phyloP scores from a whole-genome alignment of 2,888 invertebrate genomes.

The Gymnocheta viridis region DNA sequence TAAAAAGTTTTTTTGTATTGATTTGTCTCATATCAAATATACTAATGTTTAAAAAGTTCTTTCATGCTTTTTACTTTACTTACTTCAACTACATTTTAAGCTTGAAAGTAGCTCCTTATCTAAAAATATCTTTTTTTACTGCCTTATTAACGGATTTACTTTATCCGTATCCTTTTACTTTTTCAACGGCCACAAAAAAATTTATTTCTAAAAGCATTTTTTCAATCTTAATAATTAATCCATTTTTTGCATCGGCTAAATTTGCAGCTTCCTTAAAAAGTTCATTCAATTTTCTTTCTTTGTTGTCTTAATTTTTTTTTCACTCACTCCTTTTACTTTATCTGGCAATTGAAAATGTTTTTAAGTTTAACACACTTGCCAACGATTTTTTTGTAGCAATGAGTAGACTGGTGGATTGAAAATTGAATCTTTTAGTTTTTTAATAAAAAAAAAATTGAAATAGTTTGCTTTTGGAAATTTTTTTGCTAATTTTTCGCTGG shows the following conservation, averaged over 20 bases:
- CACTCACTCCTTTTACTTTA: conserved; percentile 9
- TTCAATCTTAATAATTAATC: conserved; percentile 32
- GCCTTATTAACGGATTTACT: background rate
- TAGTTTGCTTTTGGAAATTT: conserved; percentile 5
- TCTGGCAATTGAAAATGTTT: conserved; percentile 55
- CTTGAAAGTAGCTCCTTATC: background rate
- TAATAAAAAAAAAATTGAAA: background rate
- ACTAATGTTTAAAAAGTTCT: too few relatives aligned
- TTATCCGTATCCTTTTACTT: background rate
- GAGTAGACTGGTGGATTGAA: conserved; percentile 30
- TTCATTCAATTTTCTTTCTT: conserved; percentile 25
- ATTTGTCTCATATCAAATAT: too few relatives aligned
- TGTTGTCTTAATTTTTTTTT: background rate
- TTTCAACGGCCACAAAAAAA: background rate
- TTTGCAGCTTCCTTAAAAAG: conserved; percentile 25
- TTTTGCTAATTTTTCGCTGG: conserved; percentile 28
- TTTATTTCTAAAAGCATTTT: conserved; percentile 11
- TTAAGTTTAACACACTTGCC: conserved; percentile 45
- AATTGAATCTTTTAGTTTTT: conserved; percentile 25
- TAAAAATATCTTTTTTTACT: background rate
- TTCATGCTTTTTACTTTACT: too few relatives aligned
- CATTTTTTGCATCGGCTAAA: conserved; percentile 3
- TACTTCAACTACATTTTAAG: too few relatives aligned
- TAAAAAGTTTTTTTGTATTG: too few relatives aligned
- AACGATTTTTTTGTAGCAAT: conserved; percentile 19